Evolutionary conservation across 2,113 vertebrate genomes (phyloP).

Genomic region (Macaca nemestrina): DNA sequence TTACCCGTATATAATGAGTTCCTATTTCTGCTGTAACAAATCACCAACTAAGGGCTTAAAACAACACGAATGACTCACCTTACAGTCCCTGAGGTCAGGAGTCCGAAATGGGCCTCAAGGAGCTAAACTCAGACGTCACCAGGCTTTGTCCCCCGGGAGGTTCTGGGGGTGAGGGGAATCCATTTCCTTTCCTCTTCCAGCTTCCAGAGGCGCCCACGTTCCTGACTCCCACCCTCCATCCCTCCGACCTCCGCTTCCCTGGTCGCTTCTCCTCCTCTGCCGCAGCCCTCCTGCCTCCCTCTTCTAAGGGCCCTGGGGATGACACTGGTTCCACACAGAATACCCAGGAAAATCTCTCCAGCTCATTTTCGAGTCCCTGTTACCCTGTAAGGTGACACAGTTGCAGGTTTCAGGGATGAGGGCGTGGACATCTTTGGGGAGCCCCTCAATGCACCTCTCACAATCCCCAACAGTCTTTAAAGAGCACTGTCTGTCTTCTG

Average conservation of each 20-base stretch:
- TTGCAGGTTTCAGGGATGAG: neutral
- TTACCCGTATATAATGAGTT: neutral
- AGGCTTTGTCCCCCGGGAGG: neutral
- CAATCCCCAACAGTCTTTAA: neutral
- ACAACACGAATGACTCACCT: neutral
- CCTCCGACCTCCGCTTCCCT: neutral
- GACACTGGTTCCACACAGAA: too few species aligned
- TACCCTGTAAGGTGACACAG: too few species aligned
- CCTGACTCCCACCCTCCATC: neutral
- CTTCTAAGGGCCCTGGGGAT: neutral
- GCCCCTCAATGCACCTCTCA: neutral
- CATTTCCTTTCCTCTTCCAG: neutral
- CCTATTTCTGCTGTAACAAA: neutral
- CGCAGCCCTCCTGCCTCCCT: neutral
- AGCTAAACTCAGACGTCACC: neutral
- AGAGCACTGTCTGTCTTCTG: neutral
- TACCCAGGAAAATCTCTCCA: too few species aligned
- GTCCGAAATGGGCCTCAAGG: neutral
- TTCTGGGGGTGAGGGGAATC: fast-evolving
- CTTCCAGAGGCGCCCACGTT: neutral
- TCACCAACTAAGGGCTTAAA: neutral
- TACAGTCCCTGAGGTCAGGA: neutral
- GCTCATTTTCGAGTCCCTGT: too few species aligned
- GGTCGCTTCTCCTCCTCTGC: fast-evolving
- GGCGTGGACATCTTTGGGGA: neutral